phyloP scores from a whole-genome alignment of 1,140 invertebrate species.

The Varroa destructor region DNA sequence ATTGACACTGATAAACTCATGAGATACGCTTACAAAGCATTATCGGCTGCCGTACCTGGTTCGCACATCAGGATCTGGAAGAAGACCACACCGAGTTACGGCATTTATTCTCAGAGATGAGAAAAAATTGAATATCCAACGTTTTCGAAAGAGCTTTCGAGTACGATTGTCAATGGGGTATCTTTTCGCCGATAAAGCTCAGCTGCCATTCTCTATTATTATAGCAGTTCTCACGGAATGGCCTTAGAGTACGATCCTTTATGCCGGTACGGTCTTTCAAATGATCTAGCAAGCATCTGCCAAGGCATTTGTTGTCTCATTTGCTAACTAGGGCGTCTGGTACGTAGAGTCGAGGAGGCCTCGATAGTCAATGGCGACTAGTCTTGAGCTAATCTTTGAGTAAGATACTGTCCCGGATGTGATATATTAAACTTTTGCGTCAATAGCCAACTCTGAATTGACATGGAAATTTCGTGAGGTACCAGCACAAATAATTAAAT shows the following conservation, averaged over 20 bases:
- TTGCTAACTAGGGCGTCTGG: neutral
- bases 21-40: neutral
- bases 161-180: neutral
- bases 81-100: neutral
- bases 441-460: conserved; percentile 1
- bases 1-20: neutral
- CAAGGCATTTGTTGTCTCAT: conserved; percentile 24
- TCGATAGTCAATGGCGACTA: conserved; percentile 30
- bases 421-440: conserved; percentile 30
- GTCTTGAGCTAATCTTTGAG: conserved; percentile 15
- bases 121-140: neutral
- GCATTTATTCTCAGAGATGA: neutral
- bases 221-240: neutral
- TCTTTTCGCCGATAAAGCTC: neutral
- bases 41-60: neutral
- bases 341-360: conserved; percentile 31
- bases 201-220: neutral
- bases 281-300: conserved; percentile 27
- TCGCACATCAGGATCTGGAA: neutral
- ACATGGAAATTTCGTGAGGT: conserved; percentile 30
- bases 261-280: neutral
- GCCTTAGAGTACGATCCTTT: conserved; percentile 26
- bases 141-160: conserved; percentile 1
- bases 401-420: neutral
- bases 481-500: no score